phyloP scores from a whole-genome alignment of 2,797 vertebrate species.

The Eulemur albifrons region DNA sequence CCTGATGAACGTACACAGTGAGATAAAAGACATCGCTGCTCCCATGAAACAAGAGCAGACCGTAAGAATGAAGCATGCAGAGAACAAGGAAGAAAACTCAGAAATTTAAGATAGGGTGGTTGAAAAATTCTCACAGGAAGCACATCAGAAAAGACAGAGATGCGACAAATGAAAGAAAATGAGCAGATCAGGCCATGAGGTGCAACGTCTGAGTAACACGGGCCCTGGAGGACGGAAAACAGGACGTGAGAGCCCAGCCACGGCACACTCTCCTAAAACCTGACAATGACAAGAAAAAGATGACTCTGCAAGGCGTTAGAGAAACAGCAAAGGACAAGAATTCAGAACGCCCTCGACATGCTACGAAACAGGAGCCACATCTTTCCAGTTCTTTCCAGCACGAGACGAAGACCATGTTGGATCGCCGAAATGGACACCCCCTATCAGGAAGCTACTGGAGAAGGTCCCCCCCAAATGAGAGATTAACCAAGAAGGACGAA shows the following conservation, averaged over 20 bases:
- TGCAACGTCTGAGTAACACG: not conserved
- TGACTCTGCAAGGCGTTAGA: not conserved
- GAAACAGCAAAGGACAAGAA: not conserved
- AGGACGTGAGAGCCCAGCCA: not conserved
- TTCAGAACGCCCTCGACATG: fast-evolving
- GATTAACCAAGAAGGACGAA: not conserved
- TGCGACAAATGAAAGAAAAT: not conserved
- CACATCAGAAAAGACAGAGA: not conserved
- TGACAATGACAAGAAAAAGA: not conserved
- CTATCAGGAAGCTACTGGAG: not conserved
- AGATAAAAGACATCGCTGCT: not conserved
- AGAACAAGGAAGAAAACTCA: constrained; percentile 15
- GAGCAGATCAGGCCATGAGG: not conserved
- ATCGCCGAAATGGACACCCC: not conserved
- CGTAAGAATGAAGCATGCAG: not conserved
- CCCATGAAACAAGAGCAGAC: not conserved
- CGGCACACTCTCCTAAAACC: not conserved
- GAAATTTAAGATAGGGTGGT: not conserved
- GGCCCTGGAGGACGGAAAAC: not conserved
- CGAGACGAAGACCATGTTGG: not conserved
- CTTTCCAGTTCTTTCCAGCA: not conserved
- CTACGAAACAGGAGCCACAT: not conserved
- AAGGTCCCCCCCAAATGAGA: not conserved
- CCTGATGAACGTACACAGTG: not conserved
- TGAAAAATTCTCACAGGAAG: not conserved